These are phyloP conservation scores for Phymastichus coffea DNA, from an alignment of 1,140 invertebrate species.

Conservation along the genomic window DNA sequence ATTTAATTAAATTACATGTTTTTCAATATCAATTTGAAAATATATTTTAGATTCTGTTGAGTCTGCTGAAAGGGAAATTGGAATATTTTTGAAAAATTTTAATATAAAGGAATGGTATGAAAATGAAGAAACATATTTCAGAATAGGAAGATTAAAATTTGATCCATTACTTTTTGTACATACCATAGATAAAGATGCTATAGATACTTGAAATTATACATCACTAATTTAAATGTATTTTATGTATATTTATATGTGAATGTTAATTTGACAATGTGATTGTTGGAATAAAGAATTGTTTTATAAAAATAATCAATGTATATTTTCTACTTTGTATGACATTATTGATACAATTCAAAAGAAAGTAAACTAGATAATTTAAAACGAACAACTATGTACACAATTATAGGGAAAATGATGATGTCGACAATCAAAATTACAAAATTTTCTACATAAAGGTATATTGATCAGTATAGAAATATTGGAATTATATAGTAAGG, in stretches of 20 bases:
- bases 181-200: constrained; percentile 37
- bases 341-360: background rate
- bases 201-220: background rate
- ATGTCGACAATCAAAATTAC: constrained; percentile 42
- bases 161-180: constrained; percentile 50
- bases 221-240: constrained; percentile 21
- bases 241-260: background rate
- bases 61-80: constrained; percentile 75
- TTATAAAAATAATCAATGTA: constrained; percentile 35
- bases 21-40: constrained; percentile 1
- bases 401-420: constrained; percentile 38
- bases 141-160: constrained; percentile 45
- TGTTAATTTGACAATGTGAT: too few relatives aligned
- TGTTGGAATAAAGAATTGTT: constrained; percentile 25
- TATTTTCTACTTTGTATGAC: constrained; percentile 31
- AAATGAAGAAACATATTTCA: constrained; percentile 56
- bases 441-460: background rate
- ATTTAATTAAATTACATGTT: constrained; percentile 5
- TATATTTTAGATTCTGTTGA: constrained; percentile 70
- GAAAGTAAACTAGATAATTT: constrained; percentile 29
- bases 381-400: too few relatives aligned
- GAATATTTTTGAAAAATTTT: constrained; percentile 83
- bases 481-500: background rate
- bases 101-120: constrained; percentile 60
- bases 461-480: background rate